Base-by-base conservation (phyloP, 1,140 invertebrate genomes). In the Saccostrea cuccullata region DNA sequence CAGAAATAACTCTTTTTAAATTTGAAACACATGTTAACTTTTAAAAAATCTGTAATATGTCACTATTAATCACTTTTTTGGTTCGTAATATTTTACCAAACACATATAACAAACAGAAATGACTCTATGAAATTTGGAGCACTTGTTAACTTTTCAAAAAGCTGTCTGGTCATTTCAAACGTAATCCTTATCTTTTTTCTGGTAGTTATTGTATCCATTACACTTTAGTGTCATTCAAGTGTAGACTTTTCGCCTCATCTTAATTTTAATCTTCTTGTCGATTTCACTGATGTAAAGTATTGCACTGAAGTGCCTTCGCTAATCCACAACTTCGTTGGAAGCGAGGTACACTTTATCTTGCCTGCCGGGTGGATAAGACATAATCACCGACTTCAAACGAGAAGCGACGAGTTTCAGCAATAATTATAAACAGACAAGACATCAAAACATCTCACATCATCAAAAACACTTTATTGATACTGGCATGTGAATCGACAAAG, bases 401-500 rank as follows among this genome's bases (percentile, higher is more conserved):
- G 30, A 77, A 15, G 70, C 12, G 30, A 77, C 70, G 36, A 40
- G 70, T 77, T 77, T 77, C 30, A 26, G 23, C 23, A 13, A 11
- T 77, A 26, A 77, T 77, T 30, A 77, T 3, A 12, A 36, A 30
- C 23, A 36, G 23, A 77, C 70, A 36, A 36, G 26, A 77, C 55
- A 60, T 55, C 36, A 23, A 64, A 30, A 56, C 36, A 58, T 36
- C 26, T 26, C 70, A 30, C 11, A 26, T 77, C 70, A 30, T 36
- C 26, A 15, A 55, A 84, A 85, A 58, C 17, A 20, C 26, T 26
- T 23, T 70, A 86, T 64, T 86, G 40, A 55, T 64, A 23, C 56
- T 86, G 85, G 70, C 85, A 70, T 17, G 60, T 64, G 70, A 64
- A 23, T 70, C 15, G 55, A 36, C 47, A 82, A 87, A 87, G 73